Evolutionary conservation across 2,888 invertebrate species (phyloP).

Genomic region (Helicoverpa assulta): DNA sequence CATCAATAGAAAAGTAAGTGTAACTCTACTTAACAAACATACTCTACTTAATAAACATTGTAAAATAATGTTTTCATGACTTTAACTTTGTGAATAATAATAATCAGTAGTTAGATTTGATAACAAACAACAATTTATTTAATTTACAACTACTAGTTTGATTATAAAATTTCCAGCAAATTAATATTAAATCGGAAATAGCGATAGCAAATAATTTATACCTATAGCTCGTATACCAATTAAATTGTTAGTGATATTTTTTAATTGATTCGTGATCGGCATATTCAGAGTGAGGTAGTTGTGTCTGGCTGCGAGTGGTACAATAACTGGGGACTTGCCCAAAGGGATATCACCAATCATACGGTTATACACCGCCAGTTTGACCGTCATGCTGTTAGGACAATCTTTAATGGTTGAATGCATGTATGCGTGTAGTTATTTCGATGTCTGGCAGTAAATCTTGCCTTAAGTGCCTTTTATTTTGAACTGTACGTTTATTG

Average conservation of each 20-base stretch:
- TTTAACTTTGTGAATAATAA: background rate
- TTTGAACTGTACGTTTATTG: background rate
- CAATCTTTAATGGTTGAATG: constrained; percentile 36
- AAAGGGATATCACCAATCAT: constrained; percentile 60
- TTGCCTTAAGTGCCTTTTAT: constrained; percentile 10
- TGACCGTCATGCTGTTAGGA: constrained; percentile 43
- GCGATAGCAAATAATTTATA: constrained; percentile 20
- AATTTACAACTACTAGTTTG: background rate
- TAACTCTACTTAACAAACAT: too few relatives aligned
- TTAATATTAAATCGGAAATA: background rate
- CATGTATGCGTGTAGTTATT: constrained; percentile 29
- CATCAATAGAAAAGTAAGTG: constrained; percentile 90
- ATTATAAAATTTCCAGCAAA: constrained; percentile 20
- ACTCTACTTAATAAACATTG: too few relatives aligned
- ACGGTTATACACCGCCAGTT: constrained; percentile 34
- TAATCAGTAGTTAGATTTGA: background rate
- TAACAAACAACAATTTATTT: background rate
- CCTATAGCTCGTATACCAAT: constrained; percentile 6
- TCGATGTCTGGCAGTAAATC: constrained; percentile 20
- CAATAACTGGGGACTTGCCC: constrained; percentile 35
- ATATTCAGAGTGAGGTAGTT: constrained; percentile 10
- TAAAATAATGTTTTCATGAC: too few relatives aligned
- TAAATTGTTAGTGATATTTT: constrained; percentile 17
- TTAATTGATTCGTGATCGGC: constrained; percentile 14
- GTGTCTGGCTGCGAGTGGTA: constrained; percentile 22